phyloP scores from a whole-genome alignment of 2,797 vertebrate species.

The Triplophysa yarkandensis region DNA sequence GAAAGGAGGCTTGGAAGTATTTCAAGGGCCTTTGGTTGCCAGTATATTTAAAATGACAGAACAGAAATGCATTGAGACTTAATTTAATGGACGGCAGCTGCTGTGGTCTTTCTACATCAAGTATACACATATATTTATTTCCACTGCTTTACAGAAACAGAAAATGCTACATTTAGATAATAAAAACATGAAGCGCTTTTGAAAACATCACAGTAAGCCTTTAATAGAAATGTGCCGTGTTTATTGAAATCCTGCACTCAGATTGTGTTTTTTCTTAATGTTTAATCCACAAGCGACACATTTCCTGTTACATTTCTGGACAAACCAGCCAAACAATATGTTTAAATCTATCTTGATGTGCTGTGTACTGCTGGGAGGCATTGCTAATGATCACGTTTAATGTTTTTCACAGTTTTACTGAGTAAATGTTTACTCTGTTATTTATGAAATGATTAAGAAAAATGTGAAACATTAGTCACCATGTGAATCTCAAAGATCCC shows the following conservation, averaged over 20 bases:
- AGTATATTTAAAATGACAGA: conserved; percentile 33
- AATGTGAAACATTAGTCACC: background rate
- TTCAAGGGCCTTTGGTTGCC: conserved; percentile 15
- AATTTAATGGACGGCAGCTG: conserved; percentile 28
- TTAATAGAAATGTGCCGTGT: background rate
- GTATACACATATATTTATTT: conserved; percentile 25
- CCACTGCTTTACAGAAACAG: background rate
- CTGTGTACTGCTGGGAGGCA: background rate
- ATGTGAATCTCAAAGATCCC: background rate
- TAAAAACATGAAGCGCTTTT: conserved; percentile 27
- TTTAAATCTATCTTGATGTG: background rate
- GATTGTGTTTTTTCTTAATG: conserved; percentile 16
- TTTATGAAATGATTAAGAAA: background rate
- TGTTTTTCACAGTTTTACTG: background rate
- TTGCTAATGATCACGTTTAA: conserved; percentile 10
- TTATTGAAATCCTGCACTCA: conserved; percentile 6
- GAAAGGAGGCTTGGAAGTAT: conserved; percentile 13
- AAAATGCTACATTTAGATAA: conserved; percentile 1
- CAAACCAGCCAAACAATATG: background rate
- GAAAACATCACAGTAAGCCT: conserved; percentile 11
- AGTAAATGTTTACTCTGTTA: background rate
- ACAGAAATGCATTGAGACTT: conserved; percentile 11
- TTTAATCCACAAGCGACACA: conserved; percentile 31
- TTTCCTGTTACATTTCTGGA: conserved; percentile 1
- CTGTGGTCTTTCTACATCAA: background rate